Evolutionary conservation across 2,113 vertebrate genomes (phyloP), one percentile per base, ranked within the genome.

Genomic region (Hydrochoerus hydrochaeris): DNA sequence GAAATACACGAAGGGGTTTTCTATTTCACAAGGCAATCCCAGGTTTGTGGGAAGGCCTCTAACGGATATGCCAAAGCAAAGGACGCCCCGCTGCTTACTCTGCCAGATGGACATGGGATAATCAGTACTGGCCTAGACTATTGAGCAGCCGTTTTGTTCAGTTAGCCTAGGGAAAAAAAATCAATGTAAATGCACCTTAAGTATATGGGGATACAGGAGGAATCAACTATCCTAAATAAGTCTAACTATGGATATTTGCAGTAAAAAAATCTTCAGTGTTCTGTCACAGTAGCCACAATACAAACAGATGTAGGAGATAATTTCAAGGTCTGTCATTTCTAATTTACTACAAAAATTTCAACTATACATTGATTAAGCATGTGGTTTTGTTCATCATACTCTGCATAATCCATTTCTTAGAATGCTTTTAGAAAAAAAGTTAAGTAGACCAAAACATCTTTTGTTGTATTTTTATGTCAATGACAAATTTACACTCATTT

Each of bases 361-460:
- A 10, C 44, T 46, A 54, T 2, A 41, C 22, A 71, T 9, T 58
- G 32, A 71, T 96, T 46, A 89, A 58, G 28, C n/a, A 69, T 20
- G 49, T 13, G 30, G 41, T 32, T 95, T 81, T 89, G 26, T 38
- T 86, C 54, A 44, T 30, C 54, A 94, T 13, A 46, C 0, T 60
- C 67, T 49, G 49, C 44, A 87, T 11, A 93, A 32, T 22, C 67
- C 44, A 71, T 5, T 93, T 16, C 17, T 35, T 75, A 58, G 81
- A 75, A 80, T 14, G 8, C 28, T 86, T 88, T 90, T 7, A 71
- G 73, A 84, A 90, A 94, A 85, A 32, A 4, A 28, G 81, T 82
- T 16, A 84, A 88, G 89, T 38, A 73, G 49, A 78, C 58, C 41
- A 94, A 82, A 93, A 85, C 9, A 88, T 62, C 88, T 94, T 92